Evolutionary conservation across 2,113 vertebrate species (phyloP).

Genomic region (Phyllostomus discolor): DNA sequence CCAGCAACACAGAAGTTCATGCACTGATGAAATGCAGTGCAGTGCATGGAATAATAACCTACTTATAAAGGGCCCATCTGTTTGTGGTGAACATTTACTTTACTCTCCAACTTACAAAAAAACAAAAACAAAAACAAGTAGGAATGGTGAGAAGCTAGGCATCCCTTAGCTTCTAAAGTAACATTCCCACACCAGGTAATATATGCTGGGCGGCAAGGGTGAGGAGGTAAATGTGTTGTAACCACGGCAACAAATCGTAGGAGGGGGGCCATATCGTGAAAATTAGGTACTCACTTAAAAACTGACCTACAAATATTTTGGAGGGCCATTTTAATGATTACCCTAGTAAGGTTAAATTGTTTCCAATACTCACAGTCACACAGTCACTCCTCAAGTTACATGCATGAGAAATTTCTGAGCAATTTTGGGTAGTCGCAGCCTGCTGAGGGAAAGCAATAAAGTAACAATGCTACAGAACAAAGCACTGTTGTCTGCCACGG

Average conservation of each 20-base stretch:
- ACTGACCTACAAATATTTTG: not conserved
- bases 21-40: not conserved
- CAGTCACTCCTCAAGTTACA: slow-evolving; percentile 47
- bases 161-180: not conserved
- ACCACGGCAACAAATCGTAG: not conserved
- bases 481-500: not conserved
- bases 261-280: not conserved
- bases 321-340: not conserved
- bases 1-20: not conserved
- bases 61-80: not conserved
- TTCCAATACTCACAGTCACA: slow-evolving; percentile 41
- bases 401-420: slow-evolving; percentile 43
- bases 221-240: not conserved
- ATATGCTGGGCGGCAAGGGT: not conserved
- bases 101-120: not conserved
- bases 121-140: not conserved
- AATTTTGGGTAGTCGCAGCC: slow-evolving; percentile 20
- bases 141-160: not conserved
- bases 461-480: slow-evolving; percentile 46
- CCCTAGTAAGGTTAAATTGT: slow-evolving; percentile 48
- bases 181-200: not conserved
- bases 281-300: not conserved
- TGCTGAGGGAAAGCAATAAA: slow-evolving; percentile 42
- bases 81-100: not conserved
- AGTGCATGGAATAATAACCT: not conserved